Evolutionary conservation across 2,797 vertebrate genomes (phyloP), one percentile per base, ranked within the genome.

Genomic region (Pseudomugil gertrudae): DNA sequence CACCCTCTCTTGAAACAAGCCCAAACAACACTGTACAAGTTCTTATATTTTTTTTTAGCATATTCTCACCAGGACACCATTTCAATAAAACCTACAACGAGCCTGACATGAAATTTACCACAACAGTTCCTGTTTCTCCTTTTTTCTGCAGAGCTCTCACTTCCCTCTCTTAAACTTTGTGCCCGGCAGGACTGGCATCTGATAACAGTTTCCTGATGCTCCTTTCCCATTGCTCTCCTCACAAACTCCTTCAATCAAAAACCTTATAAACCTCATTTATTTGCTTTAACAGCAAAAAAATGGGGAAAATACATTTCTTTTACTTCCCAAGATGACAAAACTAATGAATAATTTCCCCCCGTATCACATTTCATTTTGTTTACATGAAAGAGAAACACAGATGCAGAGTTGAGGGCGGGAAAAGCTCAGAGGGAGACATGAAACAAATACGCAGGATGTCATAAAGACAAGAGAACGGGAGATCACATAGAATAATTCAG

Each of bases 301-400:
- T n/a, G 24, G 43, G 67, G 30, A 69, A 43, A 51, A 74, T 19
- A 24, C 47, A 57, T 62, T 80, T 69, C 35, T 40, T 65, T 32
- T 27, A 36, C 57, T 67, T 81, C 66, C 64, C 67, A 57, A 73
- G 60, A 80, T 67, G 65, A 73, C 50, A 62, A 24, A 67, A 60
- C 57, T 79, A 78, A 84, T 74, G 65, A 81, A 84, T 85, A 66
- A 66, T 40, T 66, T 69, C 27, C 2, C n/a, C 21, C 45, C 32
- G 9, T 24, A 57, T 60, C 71, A 53, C 55, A 77, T 86, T 81
- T 72, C 48, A 76, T 77, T 71, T 66, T 63, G 45, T 70, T 40
- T 50, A 58, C 58, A 53, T 9, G 66, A 77, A 79, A 83, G 63
- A 64, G 52, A 80, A 64, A 67, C 43, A 57, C 59, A 61, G 55